A percentile compares a stretch with the other conserved stretches of the same genome.
Evolutionary conservation across 2,888 invertebrate species (phyloP).

Genomic region (Melipona bicolor): DNA sequence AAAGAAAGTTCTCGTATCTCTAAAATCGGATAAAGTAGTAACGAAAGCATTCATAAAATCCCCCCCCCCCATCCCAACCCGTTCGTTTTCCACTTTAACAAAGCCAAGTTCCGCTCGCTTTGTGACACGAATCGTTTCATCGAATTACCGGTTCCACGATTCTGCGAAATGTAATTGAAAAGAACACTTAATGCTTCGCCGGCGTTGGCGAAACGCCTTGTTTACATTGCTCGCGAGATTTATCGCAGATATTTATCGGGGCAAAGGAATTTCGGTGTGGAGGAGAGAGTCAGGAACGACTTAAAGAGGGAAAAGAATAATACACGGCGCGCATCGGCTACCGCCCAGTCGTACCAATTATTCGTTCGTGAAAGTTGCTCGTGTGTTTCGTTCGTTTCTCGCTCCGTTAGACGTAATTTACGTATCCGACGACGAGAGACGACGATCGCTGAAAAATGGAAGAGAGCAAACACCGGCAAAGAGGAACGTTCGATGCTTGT

Average conservation of each 20-base stretch:
- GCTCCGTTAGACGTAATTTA: background rate
- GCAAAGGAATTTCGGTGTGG: background rate
- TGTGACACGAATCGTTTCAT: background rate
- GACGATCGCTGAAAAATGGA: background rate
- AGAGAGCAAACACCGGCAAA: background rate
- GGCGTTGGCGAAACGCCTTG: background rate
- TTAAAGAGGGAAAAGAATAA: conserved; percentile 18
- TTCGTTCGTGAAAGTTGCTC: background rate
- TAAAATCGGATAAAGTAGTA: background rate
- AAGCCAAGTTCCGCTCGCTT: background rate
- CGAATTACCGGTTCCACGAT: conserved; percentile 5
- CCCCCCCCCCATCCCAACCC: background rate
- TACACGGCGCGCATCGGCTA: conserved; percentile 22
- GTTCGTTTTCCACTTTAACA: background rate
- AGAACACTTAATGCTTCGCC: conserved; percentile 17
- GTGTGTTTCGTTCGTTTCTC: background rate
- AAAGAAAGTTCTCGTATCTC: background rate
- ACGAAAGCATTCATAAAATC: background rate
- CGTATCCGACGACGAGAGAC: background rate
- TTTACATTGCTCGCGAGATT: conserved; percentile 28
- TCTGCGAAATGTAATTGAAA: conserved; percentile 29
- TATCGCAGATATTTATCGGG: conserved; percentile 23
- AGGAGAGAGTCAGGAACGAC: background rate
- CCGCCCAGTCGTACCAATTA: background rate
- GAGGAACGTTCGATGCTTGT: background rate